These are phyloP conservation scores for Ceriagrion tenellum DNA, from an alignment of 2,888 invertebrate genomes.

Conservation along the genomic window DNA sequence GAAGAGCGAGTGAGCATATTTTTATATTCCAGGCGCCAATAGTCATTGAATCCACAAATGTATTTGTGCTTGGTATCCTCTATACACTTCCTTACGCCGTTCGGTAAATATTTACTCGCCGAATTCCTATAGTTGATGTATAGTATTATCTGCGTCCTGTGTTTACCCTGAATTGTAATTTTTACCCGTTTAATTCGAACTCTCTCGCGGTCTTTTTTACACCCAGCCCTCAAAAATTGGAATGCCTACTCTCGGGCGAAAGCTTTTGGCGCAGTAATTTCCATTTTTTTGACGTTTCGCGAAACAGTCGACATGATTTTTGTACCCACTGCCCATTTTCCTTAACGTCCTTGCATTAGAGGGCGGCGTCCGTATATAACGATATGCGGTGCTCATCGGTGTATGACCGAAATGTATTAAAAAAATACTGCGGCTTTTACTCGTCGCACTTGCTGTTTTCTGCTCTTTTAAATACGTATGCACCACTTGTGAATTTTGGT, in stretches of 20 bases:
- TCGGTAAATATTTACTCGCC: neutral
- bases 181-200: neutral
- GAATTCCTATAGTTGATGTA: neutral
- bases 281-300: neutral
- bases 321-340: neutral
- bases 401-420: neutral
- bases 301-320: neutral
- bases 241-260: neutral
- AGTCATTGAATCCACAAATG: neutral
- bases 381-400: neutral
- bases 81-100: neutral
- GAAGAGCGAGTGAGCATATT: neutral
- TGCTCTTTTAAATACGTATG: neutral
- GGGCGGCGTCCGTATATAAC: neutral
- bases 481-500: neutral
- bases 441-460: neutral
- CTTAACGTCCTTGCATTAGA: neutral
- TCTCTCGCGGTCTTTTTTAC: neutral
- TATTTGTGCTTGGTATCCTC: neutral
- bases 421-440: neutral
- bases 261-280: neutral
- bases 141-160: neutral
- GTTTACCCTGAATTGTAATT: neutral
- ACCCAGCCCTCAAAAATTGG: neutral
- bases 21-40: neutral